These are phyloP conservation scores for Spea hammondii DNA, from an alignment of 2,797 vertebrate genomes.

Conservation along the genomic window DNA sequence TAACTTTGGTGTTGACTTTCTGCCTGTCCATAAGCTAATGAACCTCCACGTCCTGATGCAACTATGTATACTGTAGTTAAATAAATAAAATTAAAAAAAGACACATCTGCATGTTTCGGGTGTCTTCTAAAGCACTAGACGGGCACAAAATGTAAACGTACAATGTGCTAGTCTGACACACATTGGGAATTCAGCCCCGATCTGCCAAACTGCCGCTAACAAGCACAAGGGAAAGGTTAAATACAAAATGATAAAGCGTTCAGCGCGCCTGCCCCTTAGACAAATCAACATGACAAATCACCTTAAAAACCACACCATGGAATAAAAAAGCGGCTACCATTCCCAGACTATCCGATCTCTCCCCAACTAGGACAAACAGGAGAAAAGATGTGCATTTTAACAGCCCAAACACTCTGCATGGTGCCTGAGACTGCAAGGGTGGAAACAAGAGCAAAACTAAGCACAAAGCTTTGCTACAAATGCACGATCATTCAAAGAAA, in stretches of 20 bases:
- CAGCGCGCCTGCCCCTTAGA: background rate
- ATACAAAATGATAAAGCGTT: background rate
- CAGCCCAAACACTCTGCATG: background rate
- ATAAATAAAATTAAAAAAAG: no score
- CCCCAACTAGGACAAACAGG: background rate
- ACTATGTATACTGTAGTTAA: no score
- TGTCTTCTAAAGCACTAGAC: no score
- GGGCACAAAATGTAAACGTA: no score
- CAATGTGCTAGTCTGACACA: background rate
- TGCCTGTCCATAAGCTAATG: no score
- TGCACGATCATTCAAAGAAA: background rate
- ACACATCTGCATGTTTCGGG: no score
- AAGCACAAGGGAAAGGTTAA: conserved; percentile 9
- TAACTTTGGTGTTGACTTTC: no score
- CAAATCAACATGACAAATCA: background rate
- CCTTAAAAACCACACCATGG: no score
- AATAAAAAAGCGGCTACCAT: no score
- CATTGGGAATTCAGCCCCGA: background rate
- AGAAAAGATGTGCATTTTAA: background rate
- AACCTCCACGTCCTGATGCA: no score
- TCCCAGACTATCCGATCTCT: background rate
- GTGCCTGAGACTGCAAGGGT: background rate
- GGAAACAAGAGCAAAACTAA: background rate
- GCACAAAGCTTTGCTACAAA: background rate
- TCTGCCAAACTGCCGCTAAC: background rate